These are phyloP conservation scores for Microcebus griseorufus DNA, from an alignment of 2,113 vertebrate species.

Conservation along the genomic window DNA sequence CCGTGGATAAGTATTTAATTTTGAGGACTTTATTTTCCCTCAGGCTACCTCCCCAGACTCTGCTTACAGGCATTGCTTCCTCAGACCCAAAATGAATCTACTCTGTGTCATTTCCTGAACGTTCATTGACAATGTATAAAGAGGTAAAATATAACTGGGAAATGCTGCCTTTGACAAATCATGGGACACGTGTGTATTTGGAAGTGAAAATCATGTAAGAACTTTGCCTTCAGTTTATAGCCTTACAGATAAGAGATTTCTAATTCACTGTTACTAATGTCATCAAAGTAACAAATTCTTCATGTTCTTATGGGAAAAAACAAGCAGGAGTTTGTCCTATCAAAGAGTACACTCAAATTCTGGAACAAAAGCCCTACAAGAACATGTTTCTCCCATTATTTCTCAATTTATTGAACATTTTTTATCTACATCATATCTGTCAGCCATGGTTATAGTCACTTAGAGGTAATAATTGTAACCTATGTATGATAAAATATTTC, in stretches of 20 bases:
- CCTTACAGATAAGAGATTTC: neutral
- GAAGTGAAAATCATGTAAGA: neutral
- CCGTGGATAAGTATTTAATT: conserved; percentile 52
- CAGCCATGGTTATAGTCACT: neutral
- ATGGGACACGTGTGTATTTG: neutral
- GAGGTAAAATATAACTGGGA: neutral
- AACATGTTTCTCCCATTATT: neutral
- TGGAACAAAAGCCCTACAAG: neutral
- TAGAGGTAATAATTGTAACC: neutral
- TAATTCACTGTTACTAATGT: neutral
- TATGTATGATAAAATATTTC: neutral
- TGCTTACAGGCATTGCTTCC: neutral
- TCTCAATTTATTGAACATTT: neutral
- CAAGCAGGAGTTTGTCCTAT: neutral
- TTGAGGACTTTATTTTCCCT: conserved; percentile 34
- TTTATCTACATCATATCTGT: neutral
- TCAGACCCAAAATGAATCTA: conserved; percentile 40
- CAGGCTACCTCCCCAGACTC: neutral
- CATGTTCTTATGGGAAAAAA: neutral
- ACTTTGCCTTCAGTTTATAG: neutral
- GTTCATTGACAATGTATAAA: neutral
- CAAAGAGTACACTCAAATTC: neutral
- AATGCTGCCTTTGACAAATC: neutral
- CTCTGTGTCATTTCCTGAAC: neutral
- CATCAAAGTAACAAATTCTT: neutral